Evolutionary conservation across 2,888 invertebrate genomes (phyloP).

Genomic region (Tachina grossa): DNA sequence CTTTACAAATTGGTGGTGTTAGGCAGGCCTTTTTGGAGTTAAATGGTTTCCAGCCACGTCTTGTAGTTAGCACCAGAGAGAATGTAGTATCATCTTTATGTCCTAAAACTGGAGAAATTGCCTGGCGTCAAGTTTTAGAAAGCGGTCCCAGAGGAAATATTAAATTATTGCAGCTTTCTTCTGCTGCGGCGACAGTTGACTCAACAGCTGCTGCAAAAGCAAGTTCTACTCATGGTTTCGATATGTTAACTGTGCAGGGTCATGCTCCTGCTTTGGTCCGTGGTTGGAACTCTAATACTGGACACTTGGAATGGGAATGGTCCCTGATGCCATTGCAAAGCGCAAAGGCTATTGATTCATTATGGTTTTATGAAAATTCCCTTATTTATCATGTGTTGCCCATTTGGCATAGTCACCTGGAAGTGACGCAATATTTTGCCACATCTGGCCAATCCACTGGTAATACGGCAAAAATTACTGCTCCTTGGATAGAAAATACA

Average conservation of each 20-base stretch:
- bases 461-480: constrained; percentile 85
- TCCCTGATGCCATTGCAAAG: constrained; percentile 83
- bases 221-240: constrained; percentile 83
- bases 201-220: constrained; percentile 78
- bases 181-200: constrained; percentile 72
- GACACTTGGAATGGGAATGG: constrained; percentile 90
- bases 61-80: constrained; percentile 92
- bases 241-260: constrained; percentile 90
- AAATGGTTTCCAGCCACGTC: constrained; percentile 87
- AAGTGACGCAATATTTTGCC: constrained; percentile 86
- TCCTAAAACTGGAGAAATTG: constrained; percentile 87
- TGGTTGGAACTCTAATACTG: constrained; percentile 90
- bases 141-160: constrained; percentile 85
- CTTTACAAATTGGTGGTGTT: constrained; percentile 91
- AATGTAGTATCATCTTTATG: constrained; percentile 93
- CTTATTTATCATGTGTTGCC: constrained; percentile 86
- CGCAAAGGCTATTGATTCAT: constrained; percentile 83
- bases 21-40: constrained; percentile 90
- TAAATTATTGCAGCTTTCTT: constrained; percentile 83
- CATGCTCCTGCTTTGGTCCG: constrained; percentile 88
- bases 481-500: constrained; percentile 85
- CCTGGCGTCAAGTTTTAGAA: constrained; percentile 93
- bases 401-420: constrained; percentile 86
- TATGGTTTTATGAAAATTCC: constrained; percentile 86
- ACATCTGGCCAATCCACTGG: constrained; percentile 85